These are phyloP conservation scores for Caracal caracal DNA, from an alignment of 2,113 vertebrate species.

Conservation along the genomic window DNA sequence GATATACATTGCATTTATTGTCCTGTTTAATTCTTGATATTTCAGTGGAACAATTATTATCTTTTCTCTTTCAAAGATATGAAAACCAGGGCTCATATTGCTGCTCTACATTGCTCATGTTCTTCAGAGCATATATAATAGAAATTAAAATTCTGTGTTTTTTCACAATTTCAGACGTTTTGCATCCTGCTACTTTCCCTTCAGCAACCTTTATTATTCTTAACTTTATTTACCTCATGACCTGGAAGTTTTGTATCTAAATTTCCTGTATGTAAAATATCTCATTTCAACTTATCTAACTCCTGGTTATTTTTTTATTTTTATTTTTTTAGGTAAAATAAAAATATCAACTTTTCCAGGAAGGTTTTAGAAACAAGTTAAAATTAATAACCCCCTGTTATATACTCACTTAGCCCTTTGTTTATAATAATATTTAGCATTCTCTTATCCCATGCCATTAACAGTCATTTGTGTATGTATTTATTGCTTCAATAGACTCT, in stretches of 20 bases:
- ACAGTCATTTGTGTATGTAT: background rate
- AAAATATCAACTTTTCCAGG: background rate
- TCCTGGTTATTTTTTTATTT: background rate
- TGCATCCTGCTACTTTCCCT: background rate
- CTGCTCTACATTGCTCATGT: background rate
- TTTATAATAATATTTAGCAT: conserved; percentile 1
- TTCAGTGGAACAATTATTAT: background rate
- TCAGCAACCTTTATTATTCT: background rate
- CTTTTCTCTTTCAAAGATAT: background rate
- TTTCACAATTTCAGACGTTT: background rate
- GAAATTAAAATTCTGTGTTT: background rate
- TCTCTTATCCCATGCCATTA: background rate
- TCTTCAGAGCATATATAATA: background rate
- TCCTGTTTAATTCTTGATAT: background rate
- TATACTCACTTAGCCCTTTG: background rate
- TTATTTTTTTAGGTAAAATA: background rate
- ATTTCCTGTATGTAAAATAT: background rate
- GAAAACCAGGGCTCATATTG: background rate
- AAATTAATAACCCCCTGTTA: background rate
- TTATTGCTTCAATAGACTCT: background rate
- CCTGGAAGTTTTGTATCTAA: background rate
- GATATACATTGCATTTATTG: background rate
- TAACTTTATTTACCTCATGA: background rate
- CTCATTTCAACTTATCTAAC: background rate
- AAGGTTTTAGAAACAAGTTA: conserved; percentile 23